phyloP scores from a whole-genome alignment of 30 jellyfish, hydroid and myxozoan genomes.

The Hydractinia echinata region DNA sequence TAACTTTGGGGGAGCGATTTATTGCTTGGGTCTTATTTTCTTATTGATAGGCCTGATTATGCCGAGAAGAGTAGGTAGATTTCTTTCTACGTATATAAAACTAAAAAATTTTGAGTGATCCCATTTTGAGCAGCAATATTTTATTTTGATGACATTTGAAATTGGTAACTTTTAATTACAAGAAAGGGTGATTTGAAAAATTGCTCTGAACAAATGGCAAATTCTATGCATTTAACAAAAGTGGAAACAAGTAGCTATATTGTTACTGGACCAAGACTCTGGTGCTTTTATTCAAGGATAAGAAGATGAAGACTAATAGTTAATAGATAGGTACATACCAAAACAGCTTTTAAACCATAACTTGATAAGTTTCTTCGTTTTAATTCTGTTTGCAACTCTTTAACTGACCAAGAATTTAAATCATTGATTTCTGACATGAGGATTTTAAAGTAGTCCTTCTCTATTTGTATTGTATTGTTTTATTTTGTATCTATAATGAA shows the following conservation, averaged over 20 bases:
- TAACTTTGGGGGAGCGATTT: too few species aligned
- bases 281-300: not conserved
- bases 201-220: not conserved
- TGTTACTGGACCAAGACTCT: not conserved
- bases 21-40: too few species aligned
- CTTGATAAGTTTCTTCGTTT: not conserved
- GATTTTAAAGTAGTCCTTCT: not conserved
- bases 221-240: not conserved
- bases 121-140: too few species aligned
- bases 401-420: conserved; percentile 19
- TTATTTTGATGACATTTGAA: too few species aligned
- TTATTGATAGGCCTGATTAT: too few species aligned
- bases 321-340: not conserved
- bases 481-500: too few species aligned
- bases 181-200: too few species aligned
- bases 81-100: too few species aligned
- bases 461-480: not conserved
- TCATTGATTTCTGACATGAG: not conserved
- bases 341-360: not conserved
- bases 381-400: conserved; percentile 6
- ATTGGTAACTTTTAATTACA: too few species aligned
- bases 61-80: too few species aligned
- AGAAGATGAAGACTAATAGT: not conserved
- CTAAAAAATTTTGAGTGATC: too few species aligned
- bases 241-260: not conserved